Conservation (phyloP, 2,797 vertebrate genomes). For the Gymnodraco acuticeps region DNA sequence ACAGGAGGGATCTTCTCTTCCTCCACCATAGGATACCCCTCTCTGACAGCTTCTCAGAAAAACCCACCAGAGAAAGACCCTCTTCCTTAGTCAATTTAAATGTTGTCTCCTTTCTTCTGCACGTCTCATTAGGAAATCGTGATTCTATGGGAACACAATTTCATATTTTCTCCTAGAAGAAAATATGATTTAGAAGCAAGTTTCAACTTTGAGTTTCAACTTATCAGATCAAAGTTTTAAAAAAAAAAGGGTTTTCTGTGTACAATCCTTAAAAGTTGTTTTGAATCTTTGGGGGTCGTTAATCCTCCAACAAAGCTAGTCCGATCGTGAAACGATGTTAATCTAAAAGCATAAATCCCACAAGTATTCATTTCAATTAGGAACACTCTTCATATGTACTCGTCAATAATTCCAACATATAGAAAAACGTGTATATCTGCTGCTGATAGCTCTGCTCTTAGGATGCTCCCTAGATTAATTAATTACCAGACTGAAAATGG, state of each 20-base stretch:
- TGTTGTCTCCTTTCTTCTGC: background rate
- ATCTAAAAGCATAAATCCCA: background rate
- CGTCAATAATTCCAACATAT: too few species aligned
- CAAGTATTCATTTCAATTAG: background rate
- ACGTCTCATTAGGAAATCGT: constrained; percentile 14
- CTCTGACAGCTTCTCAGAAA: constrained; percentile 45
- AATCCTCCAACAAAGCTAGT: background rate
- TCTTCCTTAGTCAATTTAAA: constrained; percentile 25
- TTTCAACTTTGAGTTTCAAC: constrained; percentile 10
- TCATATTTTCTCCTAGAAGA: background rate
- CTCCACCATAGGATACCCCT: constrained; percentile 55
- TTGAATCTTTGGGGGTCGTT: background rate
- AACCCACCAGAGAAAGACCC: constrained; percentile 48
- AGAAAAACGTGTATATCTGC: too few species aligned
- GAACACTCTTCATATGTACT: too few species aligned
- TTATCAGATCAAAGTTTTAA: background rate
- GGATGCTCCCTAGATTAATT: too few species aligned
- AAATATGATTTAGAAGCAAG: constrained; percentile 10
- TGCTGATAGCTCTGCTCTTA: too few species aligned
- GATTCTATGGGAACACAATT: too few species aligned
- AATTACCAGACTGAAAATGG: too few species aligned
- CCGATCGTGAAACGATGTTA: background rate
- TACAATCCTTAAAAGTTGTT: constrained; percentile 4
- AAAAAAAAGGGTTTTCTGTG: background rate
- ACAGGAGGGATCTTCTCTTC: constrained; percentile 69